These are phyloP conservation scores for Sebastes trivittatus DNA, from an alignment of 2,797 vertebrate species.

Conservation along the genomic window DNA sequence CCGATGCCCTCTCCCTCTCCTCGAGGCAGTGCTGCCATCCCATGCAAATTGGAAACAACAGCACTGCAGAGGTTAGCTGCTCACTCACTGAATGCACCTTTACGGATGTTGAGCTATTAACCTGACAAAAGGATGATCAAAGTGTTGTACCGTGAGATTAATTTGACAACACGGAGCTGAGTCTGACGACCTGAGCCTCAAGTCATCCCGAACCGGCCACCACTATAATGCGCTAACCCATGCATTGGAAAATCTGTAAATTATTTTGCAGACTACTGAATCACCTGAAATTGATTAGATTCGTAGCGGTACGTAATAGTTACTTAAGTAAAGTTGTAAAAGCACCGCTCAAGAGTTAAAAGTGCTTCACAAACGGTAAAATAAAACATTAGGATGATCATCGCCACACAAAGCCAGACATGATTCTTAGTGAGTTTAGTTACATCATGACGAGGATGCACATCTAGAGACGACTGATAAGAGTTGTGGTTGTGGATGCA, in stretches of 20 bases:
- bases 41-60: constrained; percentile 5
- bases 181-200: constrained; percentile 4
- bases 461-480: background rate
- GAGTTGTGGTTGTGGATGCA: background rate
- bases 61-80: background rate
- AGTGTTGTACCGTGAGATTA: background rate
- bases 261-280: background rate
- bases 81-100: background rate
- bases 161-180: constrained; percentile 13
- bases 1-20: background rate
- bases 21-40: background rate
- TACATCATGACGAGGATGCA: background rate
- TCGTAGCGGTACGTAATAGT: background rate
- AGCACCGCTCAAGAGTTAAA: constrained; percentile 9
- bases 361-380: constrained; percentile 9
- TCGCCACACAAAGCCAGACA: constrained; percentile 15
- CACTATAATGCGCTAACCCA: background rate
- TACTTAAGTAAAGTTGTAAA: constrained; percentile 4
- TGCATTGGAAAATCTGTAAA: background rate
- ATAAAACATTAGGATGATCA: background rate
- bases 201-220: background rate
- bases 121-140: background rate
- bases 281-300: constrained; percentile 1
- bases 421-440: background rate
- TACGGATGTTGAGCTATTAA: background rate